Evolutionary conservation across 2,113 vertebrate species (phyloP).

Genomic region (Eleginops maclovinus): DNA sequence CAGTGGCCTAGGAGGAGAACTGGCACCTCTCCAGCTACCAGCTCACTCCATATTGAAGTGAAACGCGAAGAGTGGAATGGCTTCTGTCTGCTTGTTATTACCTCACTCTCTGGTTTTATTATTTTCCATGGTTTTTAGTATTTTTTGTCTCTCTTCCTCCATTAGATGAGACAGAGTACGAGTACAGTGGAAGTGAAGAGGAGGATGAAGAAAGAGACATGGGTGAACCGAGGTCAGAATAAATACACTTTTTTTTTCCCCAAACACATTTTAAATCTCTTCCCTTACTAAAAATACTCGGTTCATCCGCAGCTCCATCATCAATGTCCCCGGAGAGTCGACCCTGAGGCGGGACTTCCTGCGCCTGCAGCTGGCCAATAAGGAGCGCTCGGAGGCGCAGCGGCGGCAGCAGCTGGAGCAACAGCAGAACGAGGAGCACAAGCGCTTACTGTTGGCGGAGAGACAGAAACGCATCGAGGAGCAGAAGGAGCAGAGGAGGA

Average conservation of each 20-base stretch:
- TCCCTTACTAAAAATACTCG: neutral
- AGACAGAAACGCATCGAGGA: constrained; percentile 98
- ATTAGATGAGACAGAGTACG: constrained; percentile 97
- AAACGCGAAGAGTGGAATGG: constrained; percentile 37
- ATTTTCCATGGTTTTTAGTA: neutral
- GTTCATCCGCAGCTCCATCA: constrained; percentile 87
- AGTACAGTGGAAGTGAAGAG: constrained; percentile 98
- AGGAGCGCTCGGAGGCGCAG: constrained; percentile 93
- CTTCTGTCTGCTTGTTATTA: constrained; percentile 34
- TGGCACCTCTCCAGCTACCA: no score
- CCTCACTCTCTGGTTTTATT: neutral
- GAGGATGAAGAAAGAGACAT: constrained; percentile 95
- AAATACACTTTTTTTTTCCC: neutral
- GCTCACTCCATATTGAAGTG: no score
- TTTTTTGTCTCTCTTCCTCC: neutral
- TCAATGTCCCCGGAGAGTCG: constrained; percentile 95
- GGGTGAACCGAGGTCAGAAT: constrained; percentile 92
- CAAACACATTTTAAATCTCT: neutral
- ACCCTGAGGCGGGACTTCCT: constrained; percentile 95
- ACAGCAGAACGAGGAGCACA: constrained; percentile 98
- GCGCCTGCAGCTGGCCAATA: constrained; percentile 95
- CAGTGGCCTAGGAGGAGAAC: no score
- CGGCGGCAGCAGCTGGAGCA: constrained; percentile 95
- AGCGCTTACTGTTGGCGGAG: constrained; percentile 93
- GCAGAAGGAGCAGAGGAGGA: constrained; percentile 95